phyloP scores from a whole-genome alignment of 2,113 vertebrate species.

The Ariopsis seemanni region DNA sequence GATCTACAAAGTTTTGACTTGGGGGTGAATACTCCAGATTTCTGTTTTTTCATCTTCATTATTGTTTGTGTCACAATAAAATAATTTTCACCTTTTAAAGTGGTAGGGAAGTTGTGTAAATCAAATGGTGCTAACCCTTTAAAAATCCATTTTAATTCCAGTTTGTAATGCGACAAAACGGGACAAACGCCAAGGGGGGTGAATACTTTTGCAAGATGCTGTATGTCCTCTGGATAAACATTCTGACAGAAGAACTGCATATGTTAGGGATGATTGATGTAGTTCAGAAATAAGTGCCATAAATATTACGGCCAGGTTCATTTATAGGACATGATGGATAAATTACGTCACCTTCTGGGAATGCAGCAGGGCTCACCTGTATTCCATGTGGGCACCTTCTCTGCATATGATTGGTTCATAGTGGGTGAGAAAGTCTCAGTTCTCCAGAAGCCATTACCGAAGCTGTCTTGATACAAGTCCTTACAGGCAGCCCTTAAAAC shows the following conservation, averaged over 20 bases:
- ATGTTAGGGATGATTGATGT: constrained; percentile 29
- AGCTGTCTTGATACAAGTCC: constrained; percentile 14
- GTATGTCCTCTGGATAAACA: neutral
- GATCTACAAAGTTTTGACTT: too few species aligned
- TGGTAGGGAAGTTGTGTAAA: too few species aligned
- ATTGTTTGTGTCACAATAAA: too few species aligned
- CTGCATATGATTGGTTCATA: constrained; percentile 12
- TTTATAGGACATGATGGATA: constrained; percentile 44
- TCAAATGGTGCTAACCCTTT: too few species aligned
- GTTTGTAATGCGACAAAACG: too few species aligned
- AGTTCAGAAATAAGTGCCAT: neutral
- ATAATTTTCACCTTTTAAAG: too few species aligned
- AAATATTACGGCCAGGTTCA: constrained; percentile 40
- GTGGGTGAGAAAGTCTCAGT: constrained; percentile 16
- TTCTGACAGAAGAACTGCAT: constrained; percentile 25
- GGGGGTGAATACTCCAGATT: too few species aligned
- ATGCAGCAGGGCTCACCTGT: neutral
- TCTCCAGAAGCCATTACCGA: constrained; percentile 26
- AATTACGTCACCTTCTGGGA: constrained; percentile 32
- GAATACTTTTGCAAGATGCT: too few species aligned
- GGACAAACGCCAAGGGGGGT: too few species aligned
- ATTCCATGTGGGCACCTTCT: constrained; percentile 2
- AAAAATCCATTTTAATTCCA: too few species aligned
- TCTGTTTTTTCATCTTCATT: too few species aligned
- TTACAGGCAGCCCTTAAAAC: constrained; percentile 5